Conservation (phyloP, 2,113 vertebrate genomes). For the Channa argus region DNA sequence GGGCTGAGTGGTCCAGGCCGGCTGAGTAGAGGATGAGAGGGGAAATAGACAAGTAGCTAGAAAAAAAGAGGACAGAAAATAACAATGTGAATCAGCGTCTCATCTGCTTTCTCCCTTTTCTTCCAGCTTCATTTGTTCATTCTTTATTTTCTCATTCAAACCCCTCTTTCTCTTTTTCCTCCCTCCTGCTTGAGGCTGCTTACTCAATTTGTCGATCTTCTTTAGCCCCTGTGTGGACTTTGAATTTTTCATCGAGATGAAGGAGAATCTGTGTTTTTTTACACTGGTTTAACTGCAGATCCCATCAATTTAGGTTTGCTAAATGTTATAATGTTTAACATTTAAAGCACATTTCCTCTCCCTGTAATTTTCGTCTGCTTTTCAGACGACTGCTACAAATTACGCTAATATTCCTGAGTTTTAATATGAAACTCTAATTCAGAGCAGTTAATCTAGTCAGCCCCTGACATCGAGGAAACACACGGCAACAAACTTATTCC, state of each 20-base stretch:
- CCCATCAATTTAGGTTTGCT: not conserved
- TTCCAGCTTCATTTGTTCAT: conserved; percentile 15
- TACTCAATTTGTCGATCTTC: not conserved
- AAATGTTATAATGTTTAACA: not conserved
- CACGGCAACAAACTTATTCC: conserved; percentile 14
- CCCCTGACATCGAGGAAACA: not conserved
- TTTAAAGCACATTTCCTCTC: not conserved
- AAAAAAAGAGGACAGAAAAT: not conserved
- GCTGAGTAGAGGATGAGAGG: conserved; percentile 36
- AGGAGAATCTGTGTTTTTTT: not conserved
- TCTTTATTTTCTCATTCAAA: conserved; percentile 29
- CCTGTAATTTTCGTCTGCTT: not conserved
- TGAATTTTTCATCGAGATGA: not conserved
- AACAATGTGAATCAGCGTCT: conserved; percentile 74
- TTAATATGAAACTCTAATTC: conserved; percentile 10
- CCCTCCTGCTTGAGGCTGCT: not conserved
- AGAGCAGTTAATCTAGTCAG: not conserved
- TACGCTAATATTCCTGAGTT: not conserved
- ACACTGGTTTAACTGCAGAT: not conserved
- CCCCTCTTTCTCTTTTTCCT: not conserved
- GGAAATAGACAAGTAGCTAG: conserved; percentile 4
- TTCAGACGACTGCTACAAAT: not conserved
- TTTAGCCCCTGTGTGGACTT: conserved; percentile 10
- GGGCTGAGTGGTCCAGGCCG: conserved; percentile 57
- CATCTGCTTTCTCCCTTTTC: conserved; percentile 49